Percentiles rank a stretch among this genome's conserved stretches.
Conservation (phyloP, 2,113 vertebrate genomes). For the Pteropus alecto region DNA sequence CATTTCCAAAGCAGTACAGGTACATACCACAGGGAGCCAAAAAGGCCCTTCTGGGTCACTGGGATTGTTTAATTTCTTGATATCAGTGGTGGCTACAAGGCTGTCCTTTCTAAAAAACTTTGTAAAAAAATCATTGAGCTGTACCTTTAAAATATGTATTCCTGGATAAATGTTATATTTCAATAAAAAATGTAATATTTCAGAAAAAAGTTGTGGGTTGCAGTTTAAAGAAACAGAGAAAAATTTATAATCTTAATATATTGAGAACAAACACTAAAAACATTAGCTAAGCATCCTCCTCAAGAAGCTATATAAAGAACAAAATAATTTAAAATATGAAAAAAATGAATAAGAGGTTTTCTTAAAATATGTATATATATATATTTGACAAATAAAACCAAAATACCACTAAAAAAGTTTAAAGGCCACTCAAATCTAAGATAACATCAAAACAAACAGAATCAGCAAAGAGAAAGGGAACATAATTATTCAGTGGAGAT, state of each 20-base stretch:
- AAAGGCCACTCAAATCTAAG: background rate
- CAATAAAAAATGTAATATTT: background rate
- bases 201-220: background rate
- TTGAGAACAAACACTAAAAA: background rate
- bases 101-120: background rate
- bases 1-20: background rate
- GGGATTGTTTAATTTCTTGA: background rate
- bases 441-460: background rate
- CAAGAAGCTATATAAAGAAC: background rate
- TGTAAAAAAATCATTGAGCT: background rate
- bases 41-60: background rate
- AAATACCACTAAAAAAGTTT: background rate
- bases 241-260: background rate
- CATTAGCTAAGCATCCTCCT: background rate
- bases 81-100: background rate
- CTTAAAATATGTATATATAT: background rate
- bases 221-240: background rate
- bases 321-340: background rate
- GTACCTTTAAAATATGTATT: background rate
- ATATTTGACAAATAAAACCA: background rate
- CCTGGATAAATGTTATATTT: background rate
- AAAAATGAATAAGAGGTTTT: background rate
- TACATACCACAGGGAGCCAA: background rate
- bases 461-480: background rate
- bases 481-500: background rate